Evolutionary conservation across 2,888 invertebrate species (phyloP).

Genomic region (Abscondita cerata): DNA sequence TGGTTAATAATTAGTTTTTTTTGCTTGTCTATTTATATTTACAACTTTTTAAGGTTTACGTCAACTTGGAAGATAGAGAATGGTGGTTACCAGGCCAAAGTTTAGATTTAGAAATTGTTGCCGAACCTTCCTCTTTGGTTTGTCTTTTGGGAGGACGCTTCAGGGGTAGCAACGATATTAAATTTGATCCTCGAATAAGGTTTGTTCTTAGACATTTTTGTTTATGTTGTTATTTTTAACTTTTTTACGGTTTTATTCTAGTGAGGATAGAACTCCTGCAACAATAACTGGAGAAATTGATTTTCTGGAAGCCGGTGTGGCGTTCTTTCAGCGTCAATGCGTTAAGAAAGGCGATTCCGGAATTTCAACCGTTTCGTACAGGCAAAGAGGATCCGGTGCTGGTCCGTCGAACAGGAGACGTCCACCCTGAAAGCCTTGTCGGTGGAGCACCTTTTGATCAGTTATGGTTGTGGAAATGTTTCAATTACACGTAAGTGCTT

Average conservation of each 20-base stretch:
- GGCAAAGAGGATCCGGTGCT: constrained; percentile 62
- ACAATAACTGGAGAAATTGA: constrained; percentile 58
- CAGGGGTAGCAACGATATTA: constrained; percentile 63
- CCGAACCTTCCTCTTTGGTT: constrained; percentile 68
- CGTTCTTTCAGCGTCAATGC: constrained; percentile 65
- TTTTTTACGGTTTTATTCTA: constrained; percentile 39
- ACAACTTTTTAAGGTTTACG: constrained; percentile 61
- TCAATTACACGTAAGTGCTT: constrained; percentile 67
- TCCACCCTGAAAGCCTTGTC: constrained; percentile 64
- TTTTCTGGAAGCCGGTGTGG: constrained; percentile 69
- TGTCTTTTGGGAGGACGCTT: constrained; percentile 67
- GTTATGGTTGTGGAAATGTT: constrained; percentile 73
- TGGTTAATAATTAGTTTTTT: no score
- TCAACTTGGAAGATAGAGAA: constrained; percentile 67
- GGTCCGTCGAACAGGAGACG: constrained; percentile 54
- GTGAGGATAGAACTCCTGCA: constrained; percentile 50
- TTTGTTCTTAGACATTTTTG: constrained; percentile 40
- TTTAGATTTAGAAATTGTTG: constrained; percentile 66
- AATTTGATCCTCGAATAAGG: constrained; percentile 59
- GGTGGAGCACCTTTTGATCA: constrained; percentile 66
- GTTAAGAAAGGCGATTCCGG: constrained; percentile 62
- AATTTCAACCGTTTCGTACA: constrained; percentile 62
- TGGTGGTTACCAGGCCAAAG: constrained; percentile 70
- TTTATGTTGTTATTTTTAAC: constrained; percentile 12
- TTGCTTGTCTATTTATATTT: constrained; percentile 8